Percentiles rank a stretch among this genome's conserved stretches.
phyloP scores from a whole-genome alignment of 2,797 vertebrate species.

The Danio kyathit region DNA sequence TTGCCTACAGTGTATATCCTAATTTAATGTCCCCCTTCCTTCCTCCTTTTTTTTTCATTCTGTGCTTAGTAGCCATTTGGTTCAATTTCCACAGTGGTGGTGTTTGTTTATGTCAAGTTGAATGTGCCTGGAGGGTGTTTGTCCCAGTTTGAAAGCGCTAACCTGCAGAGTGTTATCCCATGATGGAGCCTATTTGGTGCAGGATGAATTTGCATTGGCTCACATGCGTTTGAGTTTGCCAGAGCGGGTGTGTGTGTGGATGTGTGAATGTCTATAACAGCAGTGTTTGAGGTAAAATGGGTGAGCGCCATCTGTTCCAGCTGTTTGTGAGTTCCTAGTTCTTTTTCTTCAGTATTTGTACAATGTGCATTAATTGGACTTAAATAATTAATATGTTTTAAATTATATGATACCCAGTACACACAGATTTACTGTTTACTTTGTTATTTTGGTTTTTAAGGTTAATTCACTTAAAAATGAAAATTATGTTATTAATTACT shows the following conservation, averaged over 20 bases:
- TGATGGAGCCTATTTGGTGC: constrained; percentile 23
- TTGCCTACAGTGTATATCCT: constrained; percentile 42
- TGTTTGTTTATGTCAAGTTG: constrained; percentile 50
- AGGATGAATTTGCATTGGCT: constrained; percentile 37
- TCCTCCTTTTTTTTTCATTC: constrained; percentile 17
- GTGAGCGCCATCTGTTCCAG: constrained; percentile 26
- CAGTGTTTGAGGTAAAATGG: constrained; percentile 2
- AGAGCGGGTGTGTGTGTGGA: constrained; percentile 26
- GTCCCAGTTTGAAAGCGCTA: constrained; percentile 30
- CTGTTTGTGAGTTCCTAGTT: neutral
- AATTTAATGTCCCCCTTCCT: constrained; percentile 26
- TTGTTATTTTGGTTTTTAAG: too few relatives aligned
- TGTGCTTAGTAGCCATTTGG: constrained; percentile 42
- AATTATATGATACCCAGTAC: too few relatives aligned
- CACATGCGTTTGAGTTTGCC: constrained; percentile 22
- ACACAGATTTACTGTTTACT: too few relatives aligned
- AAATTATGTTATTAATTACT: too few relatives aligned
- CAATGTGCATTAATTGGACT: too few relatives aligned
- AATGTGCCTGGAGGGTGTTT: constrained; percentile 45
- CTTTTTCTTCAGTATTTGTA: neutral
- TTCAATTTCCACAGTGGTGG: constrained; percentile 32
- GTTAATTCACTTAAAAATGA: too few relatives aligned
- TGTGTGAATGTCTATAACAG: neutral
- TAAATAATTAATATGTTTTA: too few relatives aligned
- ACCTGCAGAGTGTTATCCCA: constrained; percentile 32